Conservation (phyloP, 2,797 vertebrate species). For the Silurus lanzhouensis region DNA sequence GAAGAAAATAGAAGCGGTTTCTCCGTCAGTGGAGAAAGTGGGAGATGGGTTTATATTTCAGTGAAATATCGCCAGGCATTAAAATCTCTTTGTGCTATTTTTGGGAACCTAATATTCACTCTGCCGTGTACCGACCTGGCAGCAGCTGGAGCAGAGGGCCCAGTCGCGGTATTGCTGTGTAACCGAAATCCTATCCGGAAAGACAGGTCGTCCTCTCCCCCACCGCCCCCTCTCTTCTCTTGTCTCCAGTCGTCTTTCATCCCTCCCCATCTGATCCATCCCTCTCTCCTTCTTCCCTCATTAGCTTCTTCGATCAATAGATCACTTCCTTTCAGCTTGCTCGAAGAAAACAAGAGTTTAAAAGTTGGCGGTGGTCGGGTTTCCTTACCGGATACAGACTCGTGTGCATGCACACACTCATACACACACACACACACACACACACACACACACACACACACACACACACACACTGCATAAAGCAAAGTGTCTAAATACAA, state of each 20-base stretch:
- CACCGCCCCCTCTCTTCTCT: slow-evolving; percentile 7
- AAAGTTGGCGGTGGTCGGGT: slow-evolving; percentile 52
- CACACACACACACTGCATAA: slow-evolving; percentile 42
- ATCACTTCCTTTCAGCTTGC: slow-evolving; percentile 75
- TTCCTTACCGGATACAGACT: slow-evolving; percentile 51
- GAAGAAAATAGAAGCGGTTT: background rate
- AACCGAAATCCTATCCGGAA: slow-evolving; percentile 59
- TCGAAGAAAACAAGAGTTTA: slow-evolving; percentile 69
- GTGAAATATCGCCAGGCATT: slow-evolving; percentile 40
- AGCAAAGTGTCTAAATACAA: background rate
- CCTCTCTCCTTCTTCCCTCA: slow-evolving; percentile 52
- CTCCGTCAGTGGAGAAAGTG: background rate
- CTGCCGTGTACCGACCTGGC: background rate
- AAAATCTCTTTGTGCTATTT: slow-evolving; percentile 51
- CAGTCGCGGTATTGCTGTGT: slow-evolving; percentile 54
- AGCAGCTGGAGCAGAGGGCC: slow-evolving; percentile 27
- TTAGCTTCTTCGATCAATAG: slow-evolving; percentile 70
- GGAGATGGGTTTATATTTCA: background rate
- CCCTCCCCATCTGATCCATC: slow-evolving; percentile 40
- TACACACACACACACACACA: slow-evolving; percentile 2
- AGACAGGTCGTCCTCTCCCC: slow-evolving; percentile 40
- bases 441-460: slow-evolving; percentile 32
- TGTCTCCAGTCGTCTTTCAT: slow-evolving; percentile 27
- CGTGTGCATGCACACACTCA: slow-evolving; percentile 23
- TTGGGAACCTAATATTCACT: slow-evolving; percentile 52